Conservation (phyloP, 2,888 invertebrate genomes). For the Temnothorax ravouxi region DNA sequence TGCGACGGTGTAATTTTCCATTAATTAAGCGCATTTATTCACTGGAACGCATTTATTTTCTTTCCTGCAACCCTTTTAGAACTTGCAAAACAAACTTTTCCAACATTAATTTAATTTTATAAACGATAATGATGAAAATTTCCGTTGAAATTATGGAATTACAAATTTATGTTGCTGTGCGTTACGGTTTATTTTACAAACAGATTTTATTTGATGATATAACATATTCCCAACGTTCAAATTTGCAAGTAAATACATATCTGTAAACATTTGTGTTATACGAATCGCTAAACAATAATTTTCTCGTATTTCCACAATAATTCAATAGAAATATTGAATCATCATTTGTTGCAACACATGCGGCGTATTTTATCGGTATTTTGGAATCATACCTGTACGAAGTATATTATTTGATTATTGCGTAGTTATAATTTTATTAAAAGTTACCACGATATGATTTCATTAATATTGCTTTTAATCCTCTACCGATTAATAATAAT, state of each 20-base stretch:
- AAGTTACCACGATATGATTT: too few relatives aligned
- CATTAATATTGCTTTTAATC: slow-evolving; percentile 9
- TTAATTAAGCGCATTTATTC: slow-evolving; percentile 4
- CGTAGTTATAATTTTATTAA: slow-evolving; percentile 11
- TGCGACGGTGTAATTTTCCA: neutral
- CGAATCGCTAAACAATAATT: slow-evolving; percentile 33
- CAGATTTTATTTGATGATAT: slow-evolving; percentile 61
- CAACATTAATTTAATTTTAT: slow-evolving; percentile 66
- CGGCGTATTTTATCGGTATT: neutral
- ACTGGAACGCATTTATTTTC: slow-evolving; percentile 44
- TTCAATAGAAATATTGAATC: slow-evolving; percentile 5
- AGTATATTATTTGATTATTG: neutral
- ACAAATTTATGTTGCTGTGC: neutral
- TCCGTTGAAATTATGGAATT: neutral
- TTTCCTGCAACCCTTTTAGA: slow-evolving; percentile 53
- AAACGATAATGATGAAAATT: neutral
- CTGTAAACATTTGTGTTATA: slow-evolving; percentile 12
- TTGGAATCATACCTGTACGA: neutral
- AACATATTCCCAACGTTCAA: neutral
- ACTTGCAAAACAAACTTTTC: slow-evolving; percentile 43
- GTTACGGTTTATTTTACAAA: slow-evolving; percentile 23
- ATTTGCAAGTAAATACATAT: slow-evolving; percentile 28
- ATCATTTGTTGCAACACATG: slow-evolving; percentile 11
- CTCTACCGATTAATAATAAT: neutral
- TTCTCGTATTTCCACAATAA: neutral